Evolutionary conservation across 2,797 vertebrate species (phyloP).

Genomic region (Avahi laniger): DNA sequence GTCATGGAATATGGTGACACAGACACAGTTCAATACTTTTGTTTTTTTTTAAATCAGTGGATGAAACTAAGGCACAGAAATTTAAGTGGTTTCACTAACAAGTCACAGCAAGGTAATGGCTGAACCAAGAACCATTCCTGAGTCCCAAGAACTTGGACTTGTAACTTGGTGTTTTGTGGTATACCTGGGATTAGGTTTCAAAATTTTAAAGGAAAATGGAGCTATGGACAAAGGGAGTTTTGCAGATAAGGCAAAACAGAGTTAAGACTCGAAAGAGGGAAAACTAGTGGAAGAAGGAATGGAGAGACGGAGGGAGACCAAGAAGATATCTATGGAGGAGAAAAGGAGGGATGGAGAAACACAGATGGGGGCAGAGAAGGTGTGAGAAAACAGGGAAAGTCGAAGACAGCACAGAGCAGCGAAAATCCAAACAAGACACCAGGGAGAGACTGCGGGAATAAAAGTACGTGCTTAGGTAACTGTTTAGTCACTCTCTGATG

Average conservation of each 20-base stretch:
- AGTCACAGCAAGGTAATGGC: neutral
- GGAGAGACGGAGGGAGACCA: neutral
- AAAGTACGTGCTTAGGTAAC: accelerated
- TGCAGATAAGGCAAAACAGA: neutral
- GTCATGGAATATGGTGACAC: neutral
- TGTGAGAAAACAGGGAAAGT: neutral
- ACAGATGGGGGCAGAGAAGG: neutral
- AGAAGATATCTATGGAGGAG: neutral
- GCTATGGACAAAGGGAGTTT: neutral
- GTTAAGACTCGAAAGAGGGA: neutral
- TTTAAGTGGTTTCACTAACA: neutral
- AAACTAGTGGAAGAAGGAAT: neutral
- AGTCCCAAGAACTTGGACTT: neutral
- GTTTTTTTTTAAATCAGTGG: neutral
- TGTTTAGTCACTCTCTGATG: accelerated
- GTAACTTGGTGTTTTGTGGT: neutral
- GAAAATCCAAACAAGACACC: neutral
- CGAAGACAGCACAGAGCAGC: accelerated
- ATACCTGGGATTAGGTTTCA: neutral
- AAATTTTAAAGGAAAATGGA: neutral
- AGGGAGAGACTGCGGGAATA: neutral
- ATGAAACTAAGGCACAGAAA: neutral
- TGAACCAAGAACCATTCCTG: neutral
- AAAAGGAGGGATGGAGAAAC: neutral
- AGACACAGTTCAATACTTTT: neutral